Base-by-base conservation (phyloP, 2,113 vertebrate species). In the Callospermophilus lateralis region DNA sequence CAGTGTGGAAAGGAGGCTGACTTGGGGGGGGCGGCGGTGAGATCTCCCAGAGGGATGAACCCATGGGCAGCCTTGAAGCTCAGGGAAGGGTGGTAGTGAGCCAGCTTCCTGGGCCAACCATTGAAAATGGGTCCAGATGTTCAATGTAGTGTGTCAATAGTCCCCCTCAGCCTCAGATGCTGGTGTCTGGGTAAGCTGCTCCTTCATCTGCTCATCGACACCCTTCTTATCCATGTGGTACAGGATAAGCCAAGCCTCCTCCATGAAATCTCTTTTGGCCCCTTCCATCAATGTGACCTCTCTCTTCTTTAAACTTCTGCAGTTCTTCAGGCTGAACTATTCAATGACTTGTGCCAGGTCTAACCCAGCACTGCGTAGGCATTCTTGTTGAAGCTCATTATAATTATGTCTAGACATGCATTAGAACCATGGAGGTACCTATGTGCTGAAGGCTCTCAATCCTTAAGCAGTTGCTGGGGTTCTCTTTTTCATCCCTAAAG, bases 1-100 rank as follows among this genome's bases (percentile, higher is more conserved):
- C 6, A n/a, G 19, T n/a, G 3, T 55, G 89, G 92, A n/a, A 45
- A 93, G 70, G 85, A 94, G 61, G 17, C 26, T 93, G 48, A 91
- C 20, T 9, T 91, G 39, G 55, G 45, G 28, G 45, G 68, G 19
- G 0, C 6, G 2, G 61, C 4, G 58, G 4, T 28, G 70, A 53
- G 28, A 81, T 76, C 37, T 37, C 8, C 48, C 12, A 22, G 7
- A 79, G 19, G 8, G n/a, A 45, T 58, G 20, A 65, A 63, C 2
- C 42, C 39, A 72, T 30, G 78, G 28, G 24, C 24, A 84, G 8
- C 67, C 30, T 68, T 11, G 32, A 34, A 16, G 4, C 6, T 32
- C 11, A 34, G 73, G 55, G 65, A 89, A 84, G 72, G 78, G 3
- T 72, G 13, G 16, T n/a, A 20, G 28, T 39, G 72, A 93, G 19